Evolutionary conservation across 92 coral and sea anemone species (phyloP), one percentile per base, ranked within the genome.

Genomic region (Nematostella vectensis): DNA sequence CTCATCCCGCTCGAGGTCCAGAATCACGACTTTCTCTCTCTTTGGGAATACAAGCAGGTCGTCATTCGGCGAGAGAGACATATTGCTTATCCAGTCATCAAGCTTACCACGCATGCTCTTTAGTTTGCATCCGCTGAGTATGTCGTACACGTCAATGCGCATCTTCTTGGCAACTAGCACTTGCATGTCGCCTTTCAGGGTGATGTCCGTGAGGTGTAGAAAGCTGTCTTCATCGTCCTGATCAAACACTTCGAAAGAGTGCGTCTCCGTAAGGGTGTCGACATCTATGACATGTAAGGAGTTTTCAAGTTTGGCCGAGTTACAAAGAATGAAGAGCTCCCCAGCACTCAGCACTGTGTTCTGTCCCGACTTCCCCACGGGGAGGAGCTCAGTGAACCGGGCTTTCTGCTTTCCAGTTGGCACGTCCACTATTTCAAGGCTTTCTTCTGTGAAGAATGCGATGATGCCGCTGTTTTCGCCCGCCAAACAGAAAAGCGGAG

Each of bases 101-200:
- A 80, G 33, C 45, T 80, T 85, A 19, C 94, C 79, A 13, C 70
- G 81, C 48, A 60, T 63, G 1, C 71, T 85, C 39, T 73, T 69
- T 15, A 75, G 63, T 23, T 56, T 44, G 10, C 55, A 50, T 37
- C 88, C 94, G 6, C 51, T 56, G n/a, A 65, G 69, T 0, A 85
- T 70, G 38, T 76, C 57, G 38, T 70, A 85, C 53, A 80, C 27
- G 15, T 80, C 94, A 28, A 85, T 66, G 29, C 69, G 70, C 83
- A 81, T 75, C 47, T 80, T 85, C 77, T 85, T 85, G 8, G 88
- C 94, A 11, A 85, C 83, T 20, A 85, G 60, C 25, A 85, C 83
- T 55, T 85, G 87, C 23, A 47, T 42, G 28, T 57, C 70, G 13
- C 73, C 62, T 37, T 61, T 71, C 94, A 85, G 79, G 11, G 57